A percentile compares a stretch with the other conserved stretches of the same genome.
Evolutionary conservation across 2,113 vertebrate species (phyloP).

Genomic region (Prunella himalayana): DNA sequence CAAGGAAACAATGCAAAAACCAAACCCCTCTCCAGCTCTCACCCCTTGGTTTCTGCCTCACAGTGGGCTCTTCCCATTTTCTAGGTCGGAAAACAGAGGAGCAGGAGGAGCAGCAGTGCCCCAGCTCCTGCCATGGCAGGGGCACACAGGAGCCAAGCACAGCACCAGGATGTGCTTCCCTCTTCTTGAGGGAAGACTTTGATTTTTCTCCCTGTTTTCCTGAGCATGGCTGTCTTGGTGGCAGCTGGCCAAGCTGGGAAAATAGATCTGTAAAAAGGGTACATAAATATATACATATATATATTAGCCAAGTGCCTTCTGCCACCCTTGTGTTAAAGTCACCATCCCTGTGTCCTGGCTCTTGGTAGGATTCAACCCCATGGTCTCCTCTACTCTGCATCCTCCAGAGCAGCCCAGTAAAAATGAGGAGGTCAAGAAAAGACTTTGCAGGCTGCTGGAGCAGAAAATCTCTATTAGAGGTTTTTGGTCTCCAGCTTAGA

Average conservation of each 20-base stretch:
- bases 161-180: background rate
- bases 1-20: background rate
- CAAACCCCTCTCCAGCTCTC: background rate
- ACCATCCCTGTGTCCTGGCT: background rate
- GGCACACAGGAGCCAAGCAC: fast-evolving
- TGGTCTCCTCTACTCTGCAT: background rate
- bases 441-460: background rate
- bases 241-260: background rate
- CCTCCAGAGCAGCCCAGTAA: background rate
- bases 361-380: background rate
- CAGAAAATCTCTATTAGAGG: background rate
- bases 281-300: background rate
- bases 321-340: background rate
- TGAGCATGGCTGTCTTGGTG: background rate
- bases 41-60: background rate
- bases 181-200: background rate
- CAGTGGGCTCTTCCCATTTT: background rate
- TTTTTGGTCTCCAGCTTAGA: background rate
- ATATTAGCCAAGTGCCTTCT: background rate
- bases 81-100: background rate
- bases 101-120: background rate
- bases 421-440: background rate
- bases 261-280: background rate
- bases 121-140: background rate
- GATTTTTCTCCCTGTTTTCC: fast-evolving